Base-by-base conservation (phyloP, 2,113 vertebrate species). In the Pygoscelis antarcticus region DNA sequence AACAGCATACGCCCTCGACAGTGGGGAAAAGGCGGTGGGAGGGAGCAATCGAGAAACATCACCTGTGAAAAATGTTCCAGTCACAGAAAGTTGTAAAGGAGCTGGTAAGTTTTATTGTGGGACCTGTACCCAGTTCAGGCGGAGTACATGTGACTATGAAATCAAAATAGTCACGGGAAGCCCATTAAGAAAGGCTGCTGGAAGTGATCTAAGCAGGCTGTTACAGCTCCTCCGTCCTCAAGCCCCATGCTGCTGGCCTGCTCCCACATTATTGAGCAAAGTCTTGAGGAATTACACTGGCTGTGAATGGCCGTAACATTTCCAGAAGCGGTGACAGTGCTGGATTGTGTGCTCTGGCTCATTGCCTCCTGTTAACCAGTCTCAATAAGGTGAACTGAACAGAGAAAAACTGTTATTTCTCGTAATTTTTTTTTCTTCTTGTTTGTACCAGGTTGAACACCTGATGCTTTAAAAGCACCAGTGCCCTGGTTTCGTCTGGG, bases 1-100 rank as follows among this genome's bases (percentile, higher is more conserved):
- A 76, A 61, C 19, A 27, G 44, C 0, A 0, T 40, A 65, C 0
- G 0, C n/a, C 55, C 83, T 85, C 0, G 0, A 58, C 69, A 32
- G n/a, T 36, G 57, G 68, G 80, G 46, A 70, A 89, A 49, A 90
- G 60, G 82, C 72, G 20, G n/a, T 74, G 21, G 15, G 68, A 66
- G 27, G 13, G 10, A 86, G 54, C 54, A 49, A 3, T 1, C 2
- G 5, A 89, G 55, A 83, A 70, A 64, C 3, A 4, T 13, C 34
- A 36, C 3, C 6, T 4, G 13, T 44, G 26, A 47, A 70, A 82
- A 65, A 14, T 42, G 16, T 32, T 62, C 72, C 26, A 58, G 18
- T 71, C 16, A 38, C 42, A 71, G 29, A 14, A 70, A 61, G 36
- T 4, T 62, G 42, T 88, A 79, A 91, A 95, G 27, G 44, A 75